A percentile compares a stretch with the other conserved stretches of the same genome.
Conservation (phyloP, 2,797 vertebrate genomes). For the Alfaro cultratus region DNA sequence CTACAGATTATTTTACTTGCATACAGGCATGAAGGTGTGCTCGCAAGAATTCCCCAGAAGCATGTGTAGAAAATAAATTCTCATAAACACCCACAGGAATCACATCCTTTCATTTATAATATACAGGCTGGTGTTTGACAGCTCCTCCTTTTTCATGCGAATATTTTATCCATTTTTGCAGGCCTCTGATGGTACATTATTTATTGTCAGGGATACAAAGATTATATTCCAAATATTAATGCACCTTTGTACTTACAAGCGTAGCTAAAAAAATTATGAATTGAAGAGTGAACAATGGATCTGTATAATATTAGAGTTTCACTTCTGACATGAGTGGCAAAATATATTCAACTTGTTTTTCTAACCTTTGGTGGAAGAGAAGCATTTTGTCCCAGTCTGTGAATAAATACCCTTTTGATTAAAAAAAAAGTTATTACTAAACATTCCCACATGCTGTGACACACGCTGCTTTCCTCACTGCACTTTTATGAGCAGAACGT, state of each 20-base stretch:
- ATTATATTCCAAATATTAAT: not conserved
- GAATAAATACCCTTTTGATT: slow-evolving; percentile 35
- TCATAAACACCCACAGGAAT: slow-evolving; percentile 10
- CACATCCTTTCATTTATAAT: slow-evolving; percentile 10
- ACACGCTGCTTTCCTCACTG: slow-evolving; percentile 15
- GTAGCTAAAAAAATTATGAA: not conserved
- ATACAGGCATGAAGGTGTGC: slow-evolving; percentile 4
- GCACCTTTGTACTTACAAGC: not conserved
- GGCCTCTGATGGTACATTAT: not conserved
- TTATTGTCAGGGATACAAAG: not conserved
- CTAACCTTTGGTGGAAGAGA: not conserved
- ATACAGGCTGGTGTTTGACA: not conserved
- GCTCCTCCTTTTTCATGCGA: slow-evolving; percentile 8
- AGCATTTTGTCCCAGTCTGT: slow-evolving; percentile 17
- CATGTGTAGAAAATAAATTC: not conserved
- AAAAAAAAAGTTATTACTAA: slow-evolving; percentile 34
- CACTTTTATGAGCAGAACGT: slow-evolving; percentile 68
- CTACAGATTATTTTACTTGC: slow-evolving; percentile 46
- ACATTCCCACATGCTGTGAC: slow-evolving; percentile 27
- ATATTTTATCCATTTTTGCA: slow-evolving; percentile 5
- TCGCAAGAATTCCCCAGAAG: slow-evolving; percentile 14
- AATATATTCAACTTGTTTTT: not conserved
- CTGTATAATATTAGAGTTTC: not conserved
- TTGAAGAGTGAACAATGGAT: not conserved
- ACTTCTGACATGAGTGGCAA: not conserved